Conservation (phyloP, 2,797 vertebrate genomes). For the Hippocampus kuda region DNA sequence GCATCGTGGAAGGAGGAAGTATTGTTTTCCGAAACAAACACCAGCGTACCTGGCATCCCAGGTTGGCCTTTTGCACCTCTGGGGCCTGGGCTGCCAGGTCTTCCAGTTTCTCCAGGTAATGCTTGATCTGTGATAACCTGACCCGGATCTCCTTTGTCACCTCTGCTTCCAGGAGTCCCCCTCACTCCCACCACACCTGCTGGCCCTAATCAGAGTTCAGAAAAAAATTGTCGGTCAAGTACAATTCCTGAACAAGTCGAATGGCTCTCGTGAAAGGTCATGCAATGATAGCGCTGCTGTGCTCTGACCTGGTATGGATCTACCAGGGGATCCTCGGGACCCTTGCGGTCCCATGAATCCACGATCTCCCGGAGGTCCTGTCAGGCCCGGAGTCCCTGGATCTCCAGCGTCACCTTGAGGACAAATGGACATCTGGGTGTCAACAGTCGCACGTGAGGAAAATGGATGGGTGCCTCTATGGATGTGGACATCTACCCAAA, state of each 20-base stretch:
- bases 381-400: constrained; percentile 22
- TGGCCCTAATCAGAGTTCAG: constrained; percentile 28
- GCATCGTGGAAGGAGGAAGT: not conserved
- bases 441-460: not conserved
- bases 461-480: not conserved
- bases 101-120: constrained; percentile 50
- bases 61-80: constrained; percentile 53
- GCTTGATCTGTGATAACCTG: not conserved
- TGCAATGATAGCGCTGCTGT: not conserved
- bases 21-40: not conserved
- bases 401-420: constrained; percentile 41
- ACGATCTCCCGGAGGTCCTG: constrained; percentile 38
- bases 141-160: constrained; percentile 52
- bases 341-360: constrained; percentile 54
- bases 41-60: constrained; percentile 48
- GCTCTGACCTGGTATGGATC: constrained; percentile 43
- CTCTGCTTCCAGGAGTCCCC: constrained; percentile 41
- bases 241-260: not conserved
- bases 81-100: constrained; percentile 37
- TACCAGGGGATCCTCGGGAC: constrained; percentile 33
- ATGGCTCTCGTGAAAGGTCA: not conserved
- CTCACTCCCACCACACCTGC: constrained; percentile 29
- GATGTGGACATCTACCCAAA: constrained; percentile 39
- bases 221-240: not conserved
- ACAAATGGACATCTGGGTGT: not conserved